Evolutionary conservation across 2,113 vertebrate genomes (phyloP).

Genomic region (Vidua chalybeata): DNA sequence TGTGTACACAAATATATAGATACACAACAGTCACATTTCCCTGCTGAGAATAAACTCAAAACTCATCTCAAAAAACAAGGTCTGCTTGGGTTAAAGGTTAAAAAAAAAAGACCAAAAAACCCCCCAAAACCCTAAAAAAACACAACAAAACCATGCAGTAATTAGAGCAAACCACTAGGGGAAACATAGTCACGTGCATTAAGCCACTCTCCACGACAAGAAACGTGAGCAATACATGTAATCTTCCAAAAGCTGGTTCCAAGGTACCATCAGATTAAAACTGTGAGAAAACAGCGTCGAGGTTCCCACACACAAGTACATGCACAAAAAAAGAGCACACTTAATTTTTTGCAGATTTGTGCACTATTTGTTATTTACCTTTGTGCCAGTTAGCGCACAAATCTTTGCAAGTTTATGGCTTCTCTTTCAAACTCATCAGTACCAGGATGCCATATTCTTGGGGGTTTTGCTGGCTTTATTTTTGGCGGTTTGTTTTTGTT

Average conservation of each 20-base stretch:
- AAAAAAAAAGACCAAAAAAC: neutral
- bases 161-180: conserved; percentile 38
- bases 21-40: neutral
- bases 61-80: neutral
- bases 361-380: neutral
- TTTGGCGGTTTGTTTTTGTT: too few relatives aligned
- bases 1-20: neutral
- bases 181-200: conserved; percentile 50
- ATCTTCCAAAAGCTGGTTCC: neutral
- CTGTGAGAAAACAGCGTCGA: neutral
- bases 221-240: neutral
- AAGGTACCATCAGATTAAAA: neutral
- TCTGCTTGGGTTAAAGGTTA: neutral
- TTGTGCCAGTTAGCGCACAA: neutral
- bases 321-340: too few relatives aligned
- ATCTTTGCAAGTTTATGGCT: neutral
- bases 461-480: neutral
- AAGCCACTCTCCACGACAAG: neutral
- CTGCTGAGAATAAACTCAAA: neutral
- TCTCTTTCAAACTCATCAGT: neutral
- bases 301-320: neutral
- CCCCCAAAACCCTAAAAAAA: neutral
- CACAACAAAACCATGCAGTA: neutral
- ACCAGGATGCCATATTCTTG: neutral
- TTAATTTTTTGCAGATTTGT: neutral